phyloP scores from a whole-genome alignment of 2,888 invertebrate genomes.

The Orgyia antiqua region DNA sequence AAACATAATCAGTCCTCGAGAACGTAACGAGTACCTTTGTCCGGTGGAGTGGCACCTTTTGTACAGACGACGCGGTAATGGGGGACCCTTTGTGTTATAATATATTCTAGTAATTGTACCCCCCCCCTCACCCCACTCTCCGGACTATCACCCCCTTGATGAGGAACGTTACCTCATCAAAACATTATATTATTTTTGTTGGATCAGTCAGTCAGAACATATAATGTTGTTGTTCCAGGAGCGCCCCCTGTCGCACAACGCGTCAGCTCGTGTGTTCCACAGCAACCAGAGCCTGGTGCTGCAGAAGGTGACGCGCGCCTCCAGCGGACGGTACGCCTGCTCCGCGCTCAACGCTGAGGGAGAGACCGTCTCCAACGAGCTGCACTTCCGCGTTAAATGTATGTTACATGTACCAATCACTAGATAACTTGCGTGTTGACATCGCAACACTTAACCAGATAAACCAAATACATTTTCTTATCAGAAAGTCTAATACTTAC shows the following conservation, averaged over 20 bases:
- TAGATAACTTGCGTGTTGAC: too few species aligned
- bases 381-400: constrained; percentile 92
- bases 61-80: constrained; percentile 32
- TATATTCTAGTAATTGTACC: constrained; percentile 46
- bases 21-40: constrained; percentile 51
- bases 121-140: constrained; percentile 10
- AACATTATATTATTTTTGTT: constrained; percentile 24
- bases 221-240: constrained; percentile 75
- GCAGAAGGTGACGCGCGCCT: constrained; percentile 91
- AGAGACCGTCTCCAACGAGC: constrained; percentile 91
- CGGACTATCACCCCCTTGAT: constrained; percentile 9
- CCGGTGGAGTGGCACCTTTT: constrained; percentile 35
- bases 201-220: too few species aligned
- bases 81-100: constrained; percentile 43
- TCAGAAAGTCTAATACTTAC: too few species aligned
- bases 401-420: constrained; percentile 19
- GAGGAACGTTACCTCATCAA: constrained; percentile 26
- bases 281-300: constrained; percentile 95
- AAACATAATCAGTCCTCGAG: too few species aligned
- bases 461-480: too few species aligned
- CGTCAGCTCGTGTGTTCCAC: constrained; percentile 91
- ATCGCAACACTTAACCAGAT: too few species aligned
- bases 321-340: constrained; percentile 92
- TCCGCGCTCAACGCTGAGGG: constrained; percentile 93
- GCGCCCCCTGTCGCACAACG: constrained; percentile 88